Evolutionary conservation across 1,140 invertebrate species (phyloP).

Genomic region (Papilio xuthus): DNA sequence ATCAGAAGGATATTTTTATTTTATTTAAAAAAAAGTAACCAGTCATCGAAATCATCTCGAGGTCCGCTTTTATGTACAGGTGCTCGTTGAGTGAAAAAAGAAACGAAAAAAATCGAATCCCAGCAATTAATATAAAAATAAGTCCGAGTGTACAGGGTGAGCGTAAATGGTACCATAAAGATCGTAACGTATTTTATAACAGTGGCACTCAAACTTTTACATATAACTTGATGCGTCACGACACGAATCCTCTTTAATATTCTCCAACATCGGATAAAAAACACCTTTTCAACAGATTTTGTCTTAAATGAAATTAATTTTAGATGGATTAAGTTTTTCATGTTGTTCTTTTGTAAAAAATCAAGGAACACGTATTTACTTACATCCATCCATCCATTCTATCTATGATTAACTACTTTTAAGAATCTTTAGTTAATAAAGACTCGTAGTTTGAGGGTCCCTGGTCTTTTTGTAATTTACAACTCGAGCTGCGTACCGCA

Average conservation of each 20-base stretch:
- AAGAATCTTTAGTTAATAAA: not conserved
- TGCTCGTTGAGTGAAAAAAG: slow-evolving; percentile 57
- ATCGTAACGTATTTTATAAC: slow-evolving; percentile 52
- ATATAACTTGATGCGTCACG: not conserved
- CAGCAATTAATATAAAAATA: slow-evolving; percentile 72
- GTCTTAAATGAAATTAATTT: too few species aligned
- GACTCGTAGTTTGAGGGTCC: not conserved
- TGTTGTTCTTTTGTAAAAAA: too few species aligned
- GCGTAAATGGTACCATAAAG: slow-evolving; percentile 58
- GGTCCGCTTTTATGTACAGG: slow-evolving; percentile 66
- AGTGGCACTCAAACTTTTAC: slow-evolving; percentile 41
- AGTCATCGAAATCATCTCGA: slow-evolving; percentile 73
- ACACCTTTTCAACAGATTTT: too few species aligned
- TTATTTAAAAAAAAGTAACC: slow-evolving; percentile 70
- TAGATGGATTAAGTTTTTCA: too few species aligned
- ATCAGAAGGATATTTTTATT: slow-evolving; percentile 47
- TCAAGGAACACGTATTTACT: too few species aligned
- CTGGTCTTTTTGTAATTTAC: slow-evolving; percentile 16
- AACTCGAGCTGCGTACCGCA: slow-evolving; percentile 28
- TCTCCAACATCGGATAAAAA: too few species aligned
- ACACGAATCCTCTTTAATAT: too few species aligned
- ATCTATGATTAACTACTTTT: too few species aligned
- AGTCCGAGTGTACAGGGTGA: slow-evolving; percentile 41
- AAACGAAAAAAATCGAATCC: slow-evolving; percentile 56
- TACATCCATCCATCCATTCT: too few species aligned